Base-by-base conservation (phyloP, 2,888 invertebrate species). In the Dioctria linearis region DNA sequence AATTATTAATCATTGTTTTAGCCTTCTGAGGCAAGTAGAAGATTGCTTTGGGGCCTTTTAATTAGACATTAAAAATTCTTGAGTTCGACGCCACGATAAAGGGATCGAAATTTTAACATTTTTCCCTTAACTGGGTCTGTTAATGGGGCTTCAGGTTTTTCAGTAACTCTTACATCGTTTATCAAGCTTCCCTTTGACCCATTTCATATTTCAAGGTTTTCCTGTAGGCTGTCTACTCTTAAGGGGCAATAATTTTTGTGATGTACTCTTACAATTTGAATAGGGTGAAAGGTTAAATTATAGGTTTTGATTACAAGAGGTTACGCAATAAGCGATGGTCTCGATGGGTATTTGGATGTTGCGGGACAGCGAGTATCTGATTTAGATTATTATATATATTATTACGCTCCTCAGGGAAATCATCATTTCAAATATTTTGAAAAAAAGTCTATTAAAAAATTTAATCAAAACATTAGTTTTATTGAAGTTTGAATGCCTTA, bases 1-100 rank as follows among this genome's bases (percentile, higher is more conserved):
- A 73, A 73, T 59, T 73, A 73, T 73, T 73, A 73, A 73, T 73
- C 73, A 59, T 57, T 73, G 42, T 40, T 73, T 59, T 42, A 6
- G 43, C 25, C 13, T 40, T 54, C 59, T 42, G 57, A 73, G 37
- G 43, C 59, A 57, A 42, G 8, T 39, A 13, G 5, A 39, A 73
- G 5, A 37, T 54, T 40, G 73, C 73, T 57, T n/a, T 57, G 54
- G 51, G 42, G 40, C 37, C 42, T 57, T 73, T 73, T 73, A 73
- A 73, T 73, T 73, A 59, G 73, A 54, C 57, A 73, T 42, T 73
- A 59, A 73, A 73, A 59, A 42, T 73, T 59, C 42, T 57, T 13
- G 11, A 59, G 9, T 57, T 8, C 51, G 25, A 25, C 25, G 5
- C 3, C 13, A n/a, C 9, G 66, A 40, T 66, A 43, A 42, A 43